Evolutionary conservation across 2,113 vertebrate species (phyloP).

Genomic region (Candoia aspera): DNA sequence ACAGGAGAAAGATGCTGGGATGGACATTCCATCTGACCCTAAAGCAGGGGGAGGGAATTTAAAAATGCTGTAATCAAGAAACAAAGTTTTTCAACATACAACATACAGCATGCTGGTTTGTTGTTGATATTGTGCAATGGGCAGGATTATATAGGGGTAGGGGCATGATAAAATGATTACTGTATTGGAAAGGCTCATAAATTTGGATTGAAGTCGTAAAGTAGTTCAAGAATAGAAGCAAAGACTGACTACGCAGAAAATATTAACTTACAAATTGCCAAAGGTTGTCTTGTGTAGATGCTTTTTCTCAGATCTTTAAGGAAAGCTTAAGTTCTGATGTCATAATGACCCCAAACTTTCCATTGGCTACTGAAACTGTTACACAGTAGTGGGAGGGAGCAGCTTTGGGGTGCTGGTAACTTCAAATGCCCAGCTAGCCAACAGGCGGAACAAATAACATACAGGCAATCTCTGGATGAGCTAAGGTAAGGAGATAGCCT

Average conservation of each 20-base stretch:
- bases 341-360: constrained; percentile 18
- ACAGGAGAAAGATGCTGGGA: not conserved
- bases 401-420: constrained; percentile 21
- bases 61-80: not conserved
- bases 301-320: constrained; percentile 1
- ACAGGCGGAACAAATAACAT: constrained; percentile 23
- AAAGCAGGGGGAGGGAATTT: not conserved
- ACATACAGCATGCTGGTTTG: not conserved
- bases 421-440: constrained; percentile 19
- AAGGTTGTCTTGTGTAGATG: not conserved
- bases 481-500: not conserved
- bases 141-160: not conserved
- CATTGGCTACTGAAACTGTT: constrained; percentile 23
- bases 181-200: not conserved
- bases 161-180: not conserved
- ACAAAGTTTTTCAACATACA: not conserved
- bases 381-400: not conserved
- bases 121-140: not conserved
- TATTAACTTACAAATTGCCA: not conserved
- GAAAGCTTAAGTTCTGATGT: constrained; percentile 29
- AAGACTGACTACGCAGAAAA: not conserved
- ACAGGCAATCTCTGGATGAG: constrained; percentile 20
- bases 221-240: not conserved
- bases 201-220: not conserved
- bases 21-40: not conserved